Percentiles rank a stretch among this genome's conserved stretches.
These are phyloP conservation scores for Danionella dracula DNA, from an alignment of 2,797 vertebrate genomes.

Conservation along the genomic window DNA sequence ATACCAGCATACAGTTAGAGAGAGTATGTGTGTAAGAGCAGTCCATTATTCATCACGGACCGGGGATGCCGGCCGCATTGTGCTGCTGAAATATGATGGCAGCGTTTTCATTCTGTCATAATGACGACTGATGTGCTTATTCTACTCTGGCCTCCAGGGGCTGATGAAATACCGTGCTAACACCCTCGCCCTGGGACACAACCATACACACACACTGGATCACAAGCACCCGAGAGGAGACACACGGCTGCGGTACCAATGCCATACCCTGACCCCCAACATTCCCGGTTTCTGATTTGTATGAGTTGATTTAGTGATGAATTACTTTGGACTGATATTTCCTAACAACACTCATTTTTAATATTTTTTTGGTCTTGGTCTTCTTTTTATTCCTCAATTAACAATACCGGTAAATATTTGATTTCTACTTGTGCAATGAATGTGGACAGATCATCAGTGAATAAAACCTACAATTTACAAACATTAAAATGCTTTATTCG, in stretches of 20 bases:
- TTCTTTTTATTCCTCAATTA: constrained; percentile 61
- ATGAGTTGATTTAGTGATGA: too few species aligned
- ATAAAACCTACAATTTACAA: background rate
- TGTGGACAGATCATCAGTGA: constrained; percentile 39
- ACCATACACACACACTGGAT: constrained; percentile 73
- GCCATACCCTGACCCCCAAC: too few species aligned
- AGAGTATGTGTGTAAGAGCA: constrained; percentile 69
- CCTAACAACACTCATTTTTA: constrained; percentile 47
- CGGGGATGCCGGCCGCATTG: constrained; percentile 64
- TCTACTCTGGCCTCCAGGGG: constrained; percentile 85
- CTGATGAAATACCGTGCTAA: constrained; percentile 98
- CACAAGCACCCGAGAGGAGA: constrained; percentile 69
- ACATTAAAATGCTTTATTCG: too few species aligned
- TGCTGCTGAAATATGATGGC: constrained; percentile 99
- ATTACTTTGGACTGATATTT: constrained; percentile 53
- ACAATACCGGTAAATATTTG: constrained; percentile 51
- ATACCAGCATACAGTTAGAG: constrained; percentile 91
- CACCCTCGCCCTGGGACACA: constrained; percentile 86
- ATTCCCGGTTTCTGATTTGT: too few species aligned
- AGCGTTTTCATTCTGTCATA: constrained; percentile 99
- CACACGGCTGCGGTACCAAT: constrained; percentile 50
- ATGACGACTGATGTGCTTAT: constrained; percentile 99
- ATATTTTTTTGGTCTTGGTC: constrained; percentile 70
- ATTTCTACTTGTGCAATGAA: constrained; percentile 41
- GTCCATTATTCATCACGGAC: constrained; percentile 85